Evolutionary conservation across 2,797 vertebrate genomes (phyloP), one percentile per base, ranked within the genome.

Genomic region (Champsocephalus gunnari): DNA sequence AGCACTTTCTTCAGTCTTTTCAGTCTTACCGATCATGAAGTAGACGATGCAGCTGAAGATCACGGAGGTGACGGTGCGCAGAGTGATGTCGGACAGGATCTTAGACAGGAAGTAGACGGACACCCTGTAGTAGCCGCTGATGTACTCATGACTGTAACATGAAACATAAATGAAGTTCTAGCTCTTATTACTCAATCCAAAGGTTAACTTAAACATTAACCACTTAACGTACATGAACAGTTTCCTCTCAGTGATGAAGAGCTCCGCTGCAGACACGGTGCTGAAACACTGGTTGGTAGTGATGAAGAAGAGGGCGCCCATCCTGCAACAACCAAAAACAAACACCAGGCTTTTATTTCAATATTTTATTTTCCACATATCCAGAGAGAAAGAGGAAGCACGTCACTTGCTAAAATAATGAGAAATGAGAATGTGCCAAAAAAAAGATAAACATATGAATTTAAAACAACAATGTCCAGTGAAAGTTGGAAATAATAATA

Each of bases 51-150:
- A 92, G 75, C 96, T 95, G 93, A 97, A 96, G 90, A 97, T 80
- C 45, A 97, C 72, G 10, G 95, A 94, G 54, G 96, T 96, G 69
- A 97, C 0, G 32, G 95, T 94, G 76, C 97, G 96, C 87, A 98
- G 89, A 44, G 94, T 91, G 21, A 99, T 87, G 79, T 99, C 97
- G 73, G 95, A 95, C 44, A 97, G 66, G 66, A 98, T 82, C 87
- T 98, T 99, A 24, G 96, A 95, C 69, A 99, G 91, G 92, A 98
- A 99, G 90, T 99, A 99, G 8, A 95, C 94, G 0, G 96, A 97
- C 5, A 94, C 92, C 88, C 97, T 92, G 92, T 99, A 99, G 93
- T 99, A 99, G 28, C 98, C 98, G 44, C 97, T 99, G 91, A 97
- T 98, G 80, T 97, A 97, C 79, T 99, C 98, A 4, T 99, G 98